phyloP scores from a whole-genome alignment of 2,888 invertebrate species.

The Anticlea derivata region DNA sequence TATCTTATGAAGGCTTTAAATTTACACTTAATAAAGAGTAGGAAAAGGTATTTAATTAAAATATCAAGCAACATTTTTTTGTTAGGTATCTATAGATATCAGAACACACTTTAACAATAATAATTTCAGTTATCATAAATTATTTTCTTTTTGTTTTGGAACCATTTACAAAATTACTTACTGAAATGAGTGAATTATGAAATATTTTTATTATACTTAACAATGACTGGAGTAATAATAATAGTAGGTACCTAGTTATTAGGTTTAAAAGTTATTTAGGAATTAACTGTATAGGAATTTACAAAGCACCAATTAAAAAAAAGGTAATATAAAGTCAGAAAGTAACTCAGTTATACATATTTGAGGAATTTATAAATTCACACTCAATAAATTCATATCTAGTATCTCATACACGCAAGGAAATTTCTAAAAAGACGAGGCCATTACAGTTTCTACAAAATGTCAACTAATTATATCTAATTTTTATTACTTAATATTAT shows the following conservation, averaged over 20 bases:
- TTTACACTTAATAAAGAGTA: constrained; percentile 10
- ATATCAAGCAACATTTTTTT: constrained; percentile 5
- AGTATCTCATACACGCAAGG: background rate
- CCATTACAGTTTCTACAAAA: constrained; percentile 30
- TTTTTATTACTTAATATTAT: too few species aligned
- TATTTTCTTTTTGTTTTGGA: background rate
- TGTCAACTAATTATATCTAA: constrained; percentile 19
- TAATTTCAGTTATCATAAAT: background rate
- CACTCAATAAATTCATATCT: background rate
- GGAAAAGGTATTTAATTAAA: constrained; percentile 8
- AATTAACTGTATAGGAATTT: background rate
- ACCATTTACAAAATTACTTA: too few species aligned
- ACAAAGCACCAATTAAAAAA: constrained; percentile 11
- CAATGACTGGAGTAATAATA: too few species aligned
- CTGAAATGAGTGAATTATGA: too few species aligned
- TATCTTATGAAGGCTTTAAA: constrained; percentile 14
- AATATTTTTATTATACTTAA: too few species aligned
- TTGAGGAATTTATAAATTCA: constrained; percentile 1
- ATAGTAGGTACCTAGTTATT: background rate
- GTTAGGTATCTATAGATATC: background rate
- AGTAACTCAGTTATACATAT: too few species aligned
- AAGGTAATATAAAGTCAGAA: background rate
- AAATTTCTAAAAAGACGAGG: constrained; percentile 24
- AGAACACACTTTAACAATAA: background rate
- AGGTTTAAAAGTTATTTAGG: background rate